These are phyloP conservation scores for Cyphomyrus plagiostoma DNA, from an alignment of 2,113 vertebrate genomes.

Conservation along the genomic window DNA sequence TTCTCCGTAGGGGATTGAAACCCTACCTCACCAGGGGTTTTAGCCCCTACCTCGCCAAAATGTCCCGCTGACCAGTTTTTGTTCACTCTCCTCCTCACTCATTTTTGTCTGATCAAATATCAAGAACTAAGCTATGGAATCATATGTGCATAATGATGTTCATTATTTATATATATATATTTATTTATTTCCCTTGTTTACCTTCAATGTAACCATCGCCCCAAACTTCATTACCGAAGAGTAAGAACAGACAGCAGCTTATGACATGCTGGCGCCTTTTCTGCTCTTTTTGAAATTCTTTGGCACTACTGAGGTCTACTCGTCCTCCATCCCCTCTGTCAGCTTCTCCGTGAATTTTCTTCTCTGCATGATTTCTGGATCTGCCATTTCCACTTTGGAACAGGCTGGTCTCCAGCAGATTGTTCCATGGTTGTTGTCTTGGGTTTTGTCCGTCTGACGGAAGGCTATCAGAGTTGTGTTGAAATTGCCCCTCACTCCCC, in stretches of 20 bases:
- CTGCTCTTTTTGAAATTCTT: not conserved
- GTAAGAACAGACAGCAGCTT: not conserved
- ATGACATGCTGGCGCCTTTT: not conserved
- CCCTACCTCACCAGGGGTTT: not conserved
- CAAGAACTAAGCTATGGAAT: too few species aligned
- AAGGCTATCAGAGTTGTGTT: not conserved
- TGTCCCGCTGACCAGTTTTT: not conserved
- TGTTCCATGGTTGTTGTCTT: slow-evolving; percentile 13
- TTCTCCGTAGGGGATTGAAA: not conserved
- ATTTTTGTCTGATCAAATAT: not conserved
- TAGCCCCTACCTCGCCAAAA: not conserved
- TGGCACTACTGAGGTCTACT: not conserved
- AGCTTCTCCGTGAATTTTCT: not conserved
- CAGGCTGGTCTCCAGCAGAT: not conserved
- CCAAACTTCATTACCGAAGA: not conserved
- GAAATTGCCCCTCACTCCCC: not conserved
- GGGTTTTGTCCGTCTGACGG: not conserved
- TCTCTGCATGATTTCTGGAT: not conserved
- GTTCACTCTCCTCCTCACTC: not conserved
- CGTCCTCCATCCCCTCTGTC: not conserved
- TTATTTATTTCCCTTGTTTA: not conserved
- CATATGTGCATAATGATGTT: not conserved
- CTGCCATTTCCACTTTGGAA: not conserved
- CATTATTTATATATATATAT: not conserved
- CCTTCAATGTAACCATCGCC: not conserved